These are phyloP conservation scores for Pelobates fuscus DNA, from an alignment of 2,113 vertebrate genomes.

Conservation along the genomic window DNA sequence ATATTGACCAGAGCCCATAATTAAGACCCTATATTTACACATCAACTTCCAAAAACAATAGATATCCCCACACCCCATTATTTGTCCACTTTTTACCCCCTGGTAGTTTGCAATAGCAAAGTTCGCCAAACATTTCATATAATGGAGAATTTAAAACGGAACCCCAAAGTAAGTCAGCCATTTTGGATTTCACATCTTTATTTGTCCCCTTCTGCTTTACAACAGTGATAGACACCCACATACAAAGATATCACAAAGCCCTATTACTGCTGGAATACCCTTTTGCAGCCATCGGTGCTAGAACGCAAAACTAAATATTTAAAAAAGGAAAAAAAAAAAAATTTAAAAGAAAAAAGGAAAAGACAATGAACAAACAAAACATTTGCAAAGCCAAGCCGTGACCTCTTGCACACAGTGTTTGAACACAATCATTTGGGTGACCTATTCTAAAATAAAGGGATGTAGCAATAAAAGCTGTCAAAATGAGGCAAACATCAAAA, in stretches of 20 bases:
- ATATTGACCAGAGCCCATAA: too few species aligned
- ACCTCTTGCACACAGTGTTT: constrained; percentile 17
- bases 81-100: too few species aligned
- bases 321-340: neutral
- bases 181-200: constrained; percentile 33
- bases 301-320: too few species aligned
- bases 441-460: neutral
- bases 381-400: constrained; percentile 25
- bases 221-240: constrained; percentile 47
- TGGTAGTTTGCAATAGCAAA: too few species aligned
- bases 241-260: constrained; percentile 36
- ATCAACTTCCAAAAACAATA: too few species aligned
- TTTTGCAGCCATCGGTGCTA: constrained; percentile 22
- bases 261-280: constrained; percentile 24
- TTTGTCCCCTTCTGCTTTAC: constrained; percentile 40
- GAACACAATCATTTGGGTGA: neutral
- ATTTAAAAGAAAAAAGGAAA: neutral
- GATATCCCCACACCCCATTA: too few species aligned
- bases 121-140: too few species aligned
- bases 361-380: neutral
- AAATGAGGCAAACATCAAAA: constrained; percentile 30
- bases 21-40: too few species aligned
- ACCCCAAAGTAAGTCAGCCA: too few species aligned
- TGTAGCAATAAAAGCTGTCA: constrained; percentile 14
- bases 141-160: too few species aligned